Percentiles rank a stretch among this genome's conserved stretches.
Evolutionary conservation across 2,888 invertebrate species (phyloP).

Genomic region (Chrysomela aeneicollis): DNA sequence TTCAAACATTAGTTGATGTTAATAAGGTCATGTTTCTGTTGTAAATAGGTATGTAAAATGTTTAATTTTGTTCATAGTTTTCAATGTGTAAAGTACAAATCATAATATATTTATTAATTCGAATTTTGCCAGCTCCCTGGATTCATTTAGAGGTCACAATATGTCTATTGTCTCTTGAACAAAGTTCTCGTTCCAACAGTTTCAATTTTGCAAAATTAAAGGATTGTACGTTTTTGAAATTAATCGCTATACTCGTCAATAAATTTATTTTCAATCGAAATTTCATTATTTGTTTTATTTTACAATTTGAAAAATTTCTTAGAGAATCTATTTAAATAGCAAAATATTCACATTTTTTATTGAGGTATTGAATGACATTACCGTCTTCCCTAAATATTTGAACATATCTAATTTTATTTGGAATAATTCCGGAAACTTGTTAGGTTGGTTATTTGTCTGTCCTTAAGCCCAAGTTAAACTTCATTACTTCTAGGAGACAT

Average conservation of each 20-base stretch:
- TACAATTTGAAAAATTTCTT: too few relatives aligned
- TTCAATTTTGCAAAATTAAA: neutral
- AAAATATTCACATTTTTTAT: too few relatives aligned
- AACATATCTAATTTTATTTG: too few relatives aligned
- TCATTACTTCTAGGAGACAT: too few relatives aligned
- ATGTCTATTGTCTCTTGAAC: neutral
- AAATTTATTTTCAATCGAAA: too few relatives aligned
- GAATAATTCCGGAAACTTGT: too few relatives aligned
- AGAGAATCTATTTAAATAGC: too few relatives aligned
- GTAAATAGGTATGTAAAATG: conserved; percentile 25
- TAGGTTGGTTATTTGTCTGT: too few relatives aligned
- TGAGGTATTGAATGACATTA: too few relatives aligned
- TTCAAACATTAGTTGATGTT: conserved; percentile 6
- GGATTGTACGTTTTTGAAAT: neutral
- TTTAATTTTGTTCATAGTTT: conserved; percentile 16
- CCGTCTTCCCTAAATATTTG: too few relatives aligned
- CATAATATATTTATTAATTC: conserved; percentile 25
- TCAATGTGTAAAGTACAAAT: conserved; percentile 29
- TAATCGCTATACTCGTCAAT: neutral
- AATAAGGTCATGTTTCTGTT: conserved; percentile 19
- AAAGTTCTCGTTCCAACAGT: neutral
- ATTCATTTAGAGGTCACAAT: neutral
- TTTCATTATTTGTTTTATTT: neutral
- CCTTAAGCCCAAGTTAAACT: too few relatives aligned
- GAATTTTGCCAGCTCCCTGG: neutral